Conservation (phyloP, 1,140 invertebrate genomes). For the Dendrolimus punctatus region DNA sequence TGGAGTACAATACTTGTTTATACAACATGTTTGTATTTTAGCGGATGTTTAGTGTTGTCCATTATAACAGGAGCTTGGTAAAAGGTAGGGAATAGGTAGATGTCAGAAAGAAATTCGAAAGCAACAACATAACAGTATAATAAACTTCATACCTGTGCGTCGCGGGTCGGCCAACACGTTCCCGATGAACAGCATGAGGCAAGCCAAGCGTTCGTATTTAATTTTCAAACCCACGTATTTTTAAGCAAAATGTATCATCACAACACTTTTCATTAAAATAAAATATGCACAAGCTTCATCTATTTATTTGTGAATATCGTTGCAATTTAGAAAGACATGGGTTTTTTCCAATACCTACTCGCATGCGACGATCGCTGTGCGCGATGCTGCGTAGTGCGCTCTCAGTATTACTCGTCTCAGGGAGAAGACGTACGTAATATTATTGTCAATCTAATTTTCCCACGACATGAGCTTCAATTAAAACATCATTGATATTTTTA, state of each 20-base stretch:
- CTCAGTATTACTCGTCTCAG: conserved; percentile 40
- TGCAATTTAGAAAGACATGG: conserved; percentile 6
- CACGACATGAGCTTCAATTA: not conserved
- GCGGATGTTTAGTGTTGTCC: not conserved
- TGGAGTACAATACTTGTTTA: too few species aligned
- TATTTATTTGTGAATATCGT: not conserved
- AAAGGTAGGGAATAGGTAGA: conserved; percentile 13
- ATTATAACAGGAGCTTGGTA: not conserved
- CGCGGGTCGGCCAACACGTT: conserved; percentile 10
- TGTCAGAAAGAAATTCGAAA: conserved; percentile 23
- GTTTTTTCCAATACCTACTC: conserved; percentile 35
- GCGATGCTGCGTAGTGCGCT: conserved; percentile 50
- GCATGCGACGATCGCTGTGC: conserved; percentile 64
- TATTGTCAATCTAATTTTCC: not conserved
- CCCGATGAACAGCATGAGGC: conserved; percentile 37
- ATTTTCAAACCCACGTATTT: not conserved
- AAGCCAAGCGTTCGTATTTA: conserved; percentile 46
- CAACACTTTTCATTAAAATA: too few species aligned
- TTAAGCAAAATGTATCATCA: too few species aligned
- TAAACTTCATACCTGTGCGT: conserved; percentile 29
- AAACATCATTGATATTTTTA: too few species aligned
- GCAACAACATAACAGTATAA: conserved; percentile 24
- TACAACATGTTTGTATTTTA: conserved; percentile 6
- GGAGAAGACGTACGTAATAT: conserved; percentile 41
- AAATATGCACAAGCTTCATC: too few species aligned